Evolutionary conservation across 2,797 vertebrate species (phyloP).

Genomic region (Perodicticus potto): DNA sequence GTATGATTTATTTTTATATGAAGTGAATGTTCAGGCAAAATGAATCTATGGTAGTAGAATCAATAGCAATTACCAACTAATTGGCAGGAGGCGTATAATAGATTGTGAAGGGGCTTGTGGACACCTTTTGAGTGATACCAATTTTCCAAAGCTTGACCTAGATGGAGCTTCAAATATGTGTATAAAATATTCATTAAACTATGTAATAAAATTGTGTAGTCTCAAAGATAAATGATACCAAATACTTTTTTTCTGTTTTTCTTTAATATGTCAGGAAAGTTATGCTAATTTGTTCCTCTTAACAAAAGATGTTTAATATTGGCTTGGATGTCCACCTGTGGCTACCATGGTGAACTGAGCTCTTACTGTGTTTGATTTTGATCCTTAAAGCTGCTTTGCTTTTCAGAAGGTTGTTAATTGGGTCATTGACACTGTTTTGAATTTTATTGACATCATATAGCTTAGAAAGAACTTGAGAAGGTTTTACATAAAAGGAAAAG

Average conservation of each 20-base stretch:
- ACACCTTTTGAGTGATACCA: neutral
- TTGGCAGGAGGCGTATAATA: neutral
- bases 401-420: conserved; percentile 15
- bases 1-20: neutral
- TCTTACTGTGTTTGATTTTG: conserved; percentile 24
- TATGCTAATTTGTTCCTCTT: neutral
- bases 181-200: neutral
- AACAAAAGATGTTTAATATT: neutral
- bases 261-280: neutral
- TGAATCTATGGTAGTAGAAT: neutral
- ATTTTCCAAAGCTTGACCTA: conserved; percentile 5
- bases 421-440: neutral
- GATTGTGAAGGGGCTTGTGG: neutral
- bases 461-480: conserved; percentile 11
- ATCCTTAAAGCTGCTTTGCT: neutral
- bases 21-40: neutral
- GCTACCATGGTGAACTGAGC: neutral
- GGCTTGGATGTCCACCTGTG: neutral
- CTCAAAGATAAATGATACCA: neutral
- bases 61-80: neutral
- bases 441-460: neutral
- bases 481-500: conserved; percentile 17
- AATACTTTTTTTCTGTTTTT: neutral
- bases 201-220: neutral
- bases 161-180: neutral